Base-by-base conservation (phyloP, 2,888 invertebrate species). In the Pammene fasciana region DNA sequence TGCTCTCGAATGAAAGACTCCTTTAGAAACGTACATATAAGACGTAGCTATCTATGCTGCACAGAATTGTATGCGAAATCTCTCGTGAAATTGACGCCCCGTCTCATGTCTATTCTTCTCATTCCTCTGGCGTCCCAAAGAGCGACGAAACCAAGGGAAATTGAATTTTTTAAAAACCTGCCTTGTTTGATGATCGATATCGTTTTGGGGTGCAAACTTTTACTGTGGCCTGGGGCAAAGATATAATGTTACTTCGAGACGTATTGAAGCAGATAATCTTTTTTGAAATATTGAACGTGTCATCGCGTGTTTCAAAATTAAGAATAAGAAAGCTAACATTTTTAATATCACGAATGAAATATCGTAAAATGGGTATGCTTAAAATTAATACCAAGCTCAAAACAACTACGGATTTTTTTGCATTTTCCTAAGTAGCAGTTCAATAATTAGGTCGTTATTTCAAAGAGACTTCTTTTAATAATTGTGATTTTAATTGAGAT, bases 41-140 rank as follows among this genome's bases (percentile, higher is more conserved):
- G 71, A 74, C 60, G 71, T 73, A 72, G 67, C 65, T 79, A 76
- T 76, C 77, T 81, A 76, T 78, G 79, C 78, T 78, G 78, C 75
- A 72, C 74, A 75, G 80, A 79, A 81, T 81, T 81, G 83, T 79
- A 79, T 85, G 83, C 83, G 84, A 89, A 89, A 89, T 89, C 88
- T 88, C 81, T 85, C 87, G 88, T 90, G 86, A 89, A 90, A 90
- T 90, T 90, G 90, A 89, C 85, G 88, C 82, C 77, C 79, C 80
- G 82, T 78, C 76, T 75, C 80, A 76, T 80, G 81, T 81, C 82
- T 83, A 82, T 85, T 83, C 83, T 81, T 76, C 75, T 79, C 79
- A 78, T 80, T 75, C 76, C 73, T 72, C 68, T 67, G 36, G 60
- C 72, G 70, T 70, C 65, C 72, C 71, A 67, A 64, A 72, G 68